Conservation (phyloP, 2,797 vertebrate genomes). For the Hydrolagus colliei region DNA sequence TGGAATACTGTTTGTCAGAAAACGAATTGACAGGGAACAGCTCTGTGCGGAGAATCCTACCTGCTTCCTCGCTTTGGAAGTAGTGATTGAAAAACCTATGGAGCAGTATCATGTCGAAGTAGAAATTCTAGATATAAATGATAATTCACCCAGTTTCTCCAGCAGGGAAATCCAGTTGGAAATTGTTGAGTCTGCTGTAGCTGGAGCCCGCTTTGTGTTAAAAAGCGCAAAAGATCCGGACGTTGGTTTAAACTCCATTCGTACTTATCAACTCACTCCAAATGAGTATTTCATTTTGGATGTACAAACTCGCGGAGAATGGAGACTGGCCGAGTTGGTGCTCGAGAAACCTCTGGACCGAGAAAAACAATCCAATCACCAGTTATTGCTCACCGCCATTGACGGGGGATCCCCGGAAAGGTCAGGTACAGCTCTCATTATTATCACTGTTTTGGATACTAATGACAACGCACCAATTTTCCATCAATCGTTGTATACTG, state of each 20-base stretch:
- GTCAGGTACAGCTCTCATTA: background rate
- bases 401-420: background rate
- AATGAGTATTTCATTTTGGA: conserved; percentile 45
- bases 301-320: background rate
- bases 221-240: conserved; percentile 51
- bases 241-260: conserved; percentile 47
- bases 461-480: conserved; percentile 1
- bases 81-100: conserved; percentile 49
- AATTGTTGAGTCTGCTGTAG: conserved; percentile 33
- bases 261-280: conserved; percentile 40
- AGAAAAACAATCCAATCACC: background rate
- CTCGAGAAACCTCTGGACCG: background rate
- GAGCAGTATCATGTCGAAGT: conserved; percentile 45
- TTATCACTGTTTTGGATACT: background rate
- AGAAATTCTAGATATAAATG: conserved; percentile 52
- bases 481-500: background rate
- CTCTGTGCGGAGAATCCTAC: conserved; percentile 49
- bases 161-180: conserved; percentile 37
- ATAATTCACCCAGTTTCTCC: conserved; percentile 45
- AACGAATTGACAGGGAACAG: conserved; percentile 53
- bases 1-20: conserved; percentile 45
- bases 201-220: conserved; percentile 45
- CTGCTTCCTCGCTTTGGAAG: conserved; percentile 46
- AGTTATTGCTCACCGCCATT: background rate
- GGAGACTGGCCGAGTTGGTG: background rate